Evolutionary conservation across 2,113 vertebrate genomes (phyloP).

Genomic region (Takifugu bimaculatus): DNA sequence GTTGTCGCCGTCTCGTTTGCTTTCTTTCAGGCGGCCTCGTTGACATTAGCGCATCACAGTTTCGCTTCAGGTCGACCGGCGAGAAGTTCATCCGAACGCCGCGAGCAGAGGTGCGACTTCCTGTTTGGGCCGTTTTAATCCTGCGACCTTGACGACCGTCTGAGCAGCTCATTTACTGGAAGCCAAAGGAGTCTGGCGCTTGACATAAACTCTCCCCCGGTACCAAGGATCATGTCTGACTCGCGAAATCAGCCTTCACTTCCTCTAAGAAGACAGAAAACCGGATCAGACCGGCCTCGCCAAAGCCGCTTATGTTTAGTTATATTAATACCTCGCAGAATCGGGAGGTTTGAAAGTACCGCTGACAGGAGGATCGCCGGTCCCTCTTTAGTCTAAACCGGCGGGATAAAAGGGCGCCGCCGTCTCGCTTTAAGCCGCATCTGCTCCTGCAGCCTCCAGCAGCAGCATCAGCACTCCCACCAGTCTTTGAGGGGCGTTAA

Average conservation of each 20-base stretch:
- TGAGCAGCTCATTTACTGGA: conserved; percentile 18
- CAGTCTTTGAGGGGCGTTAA: neutral
- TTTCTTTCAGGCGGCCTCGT: too few relatives aligned
- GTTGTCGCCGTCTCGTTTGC: too few relatives aligned
- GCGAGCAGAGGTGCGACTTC: neutral
- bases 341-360: conserved; percentile 11
- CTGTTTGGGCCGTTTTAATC: neutral
- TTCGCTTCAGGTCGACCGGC: too few relatives aligned
- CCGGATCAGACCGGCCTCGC: conserved; percentile 3
- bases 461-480: conserved; percentile 48
- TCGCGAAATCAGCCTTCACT: conserved; percentile 4
- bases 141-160: conserved; percentile 14
- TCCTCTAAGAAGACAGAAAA: conserved; percentile 18
- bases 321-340: conserved; percentile 15
- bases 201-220: neutral
- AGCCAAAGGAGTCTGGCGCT: conserved; percentile 2
- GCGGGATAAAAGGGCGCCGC: too few relatives aligned
- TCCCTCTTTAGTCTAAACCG: too few relatives aligned
- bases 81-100: too few relatives aligned
- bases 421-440: too few relatives aligned
- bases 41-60: too few relatives aligned
- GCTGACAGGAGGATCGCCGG: conserved; percentile 2
- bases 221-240: conserved; percentile 2
- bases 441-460: conserved; percentile 12
- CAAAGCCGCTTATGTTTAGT: conserved; percentile 36